These are phyloP conservation scores for Lycopodina hypogea DNA, from an alignment of 37 sponge, comb jelly and placozoan species.

Conservation along the genomic window DNA sequence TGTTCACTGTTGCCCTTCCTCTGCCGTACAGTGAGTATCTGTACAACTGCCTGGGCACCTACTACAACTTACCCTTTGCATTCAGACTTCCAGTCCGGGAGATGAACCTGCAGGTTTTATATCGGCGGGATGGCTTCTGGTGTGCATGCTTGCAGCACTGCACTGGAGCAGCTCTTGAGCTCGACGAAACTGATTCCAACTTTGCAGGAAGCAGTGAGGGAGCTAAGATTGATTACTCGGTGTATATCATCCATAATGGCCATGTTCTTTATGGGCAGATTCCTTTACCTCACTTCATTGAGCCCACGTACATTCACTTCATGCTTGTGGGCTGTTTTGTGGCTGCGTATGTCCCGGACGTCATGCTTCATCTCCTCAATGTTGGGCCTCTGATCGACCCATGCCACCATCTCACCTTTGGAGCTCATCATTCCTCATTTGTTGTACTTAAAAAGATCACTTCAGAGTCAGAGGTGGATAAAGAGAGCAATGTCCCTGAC, in stretches of 20 bases:
- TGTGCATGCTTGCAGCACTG: conserved; percentile 64
- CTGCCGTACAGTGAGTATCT: conserved; percentile 26
- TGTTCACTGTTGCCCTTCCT: conserved; percentile 42
- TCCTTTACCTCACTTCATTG: conserved; percentile 15
- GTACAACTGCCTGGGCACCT: conserved; percentile 12
- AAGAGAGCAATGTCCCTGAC: background rate
- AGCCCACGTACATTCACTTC: conserved; percentile 35
- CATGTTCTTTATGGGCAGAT: conserved; percentile 48
- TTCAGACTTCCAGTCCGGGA: conserved; percentile 32
- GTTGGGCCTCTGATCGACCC: conserved; percentile 55
- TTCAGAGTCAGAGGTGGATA: background rate
- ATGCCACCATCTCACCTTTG: conserved; percentile 65
- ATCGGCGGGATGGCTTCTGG: conserved; percentile 51
- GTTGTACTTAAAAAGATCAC: too few relatives aligned
- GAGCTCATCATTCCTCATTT: conserved; percentile 5
- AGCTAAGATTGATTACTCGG: conserved; percentile 51
- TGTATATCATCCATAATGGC: conserved; percentile 67
- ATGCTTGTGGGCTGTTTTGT: conserved; percentile 53
- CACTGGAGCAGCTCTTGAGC: background rate
- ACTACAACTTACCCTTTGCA: conserved; percentile 42
- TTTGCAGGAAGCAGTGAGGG: background rate
- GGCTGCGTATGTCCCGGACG: conserved; percentile 48
- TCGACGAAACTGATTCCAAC: background rate
- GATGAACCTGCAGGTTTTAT: conserved; percentile 52
- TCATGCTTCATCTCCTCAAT: conserved; percentile 61